phyloP scores from a whole-genome alignment of 2,888 invertebrate species.

The Achlya flavicornis region DNA sequence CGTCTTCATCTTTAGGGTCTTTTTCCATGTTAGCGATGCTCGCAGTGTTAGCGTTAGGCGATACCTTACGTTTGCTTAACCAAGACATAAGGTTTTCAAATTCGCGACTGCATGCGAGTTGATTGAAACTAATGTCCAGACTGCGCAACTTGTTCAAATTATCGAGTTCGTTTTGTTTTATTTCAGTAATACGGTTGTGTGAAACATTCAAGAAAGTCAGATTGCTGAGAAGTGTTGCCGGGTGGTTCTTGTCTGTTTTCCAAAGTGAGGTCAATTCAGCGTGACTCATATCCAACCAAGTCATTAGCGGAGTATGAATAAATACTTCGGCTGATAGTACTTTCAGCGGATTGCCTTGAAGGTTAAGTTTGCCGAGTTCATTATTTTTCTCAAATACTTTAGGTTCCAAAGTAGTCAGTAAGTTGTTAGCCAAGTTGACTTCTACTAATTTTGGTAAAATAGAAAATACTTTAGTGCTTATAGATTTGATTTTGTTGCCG shows the following conservation, averaged over 20 bases:
- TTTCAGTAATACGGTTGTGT: constrained; percentile 83
- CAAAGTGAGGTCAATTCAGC: constrained; percentile 87
- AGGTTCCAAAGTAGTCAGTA: constrained; percentile 84
- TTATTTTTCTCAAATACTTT: constrained; percentile 87
- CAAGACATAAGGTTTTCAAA: constrained; percentile 87
- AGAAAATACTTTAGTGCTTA: constrained; percentile 82
- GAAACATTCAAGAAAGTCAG: constrained; percentile 84
- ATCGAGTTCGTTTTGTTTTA: constrained; percentile 84
- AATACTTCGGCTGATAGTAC: constrained; percentile 87
- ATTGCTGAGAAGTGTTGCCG: constrained; percentile 77
- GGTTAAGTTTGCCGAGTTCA: constrained; percentile 86
- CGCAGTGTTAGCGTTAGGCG: constrained; percentile 72
- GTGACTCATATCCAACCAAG: constrained; percentile 88
- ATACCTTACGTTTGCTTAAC: constrained; percentile 84
- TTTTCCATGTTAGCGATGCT: constrained; percentile 71
- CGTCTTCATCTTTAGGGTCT: constrained; percentile 64
- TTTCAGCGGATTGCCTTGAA: constrained; percentile 89
- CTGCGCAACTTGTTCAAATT: constrained; percentile 83
- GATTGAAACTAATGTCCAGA: constrained; percentile 86
- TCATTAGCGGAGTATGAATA: constrained; percentile 84
- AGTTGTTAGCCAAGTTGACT: constrained; percentile 89
- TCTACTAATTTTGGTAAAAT: constrained; percentile 84
- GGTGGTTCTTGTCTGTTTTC: constrained; percentile 79
- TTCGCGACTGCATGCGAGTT: constrained; percentile 87
- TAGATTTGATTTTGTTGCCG: constrained; percentile 85